Evolutionary conservation across 1,140 invertebrate species (phyloP).

Genomic region (Mylabris phalerata): DNA sequence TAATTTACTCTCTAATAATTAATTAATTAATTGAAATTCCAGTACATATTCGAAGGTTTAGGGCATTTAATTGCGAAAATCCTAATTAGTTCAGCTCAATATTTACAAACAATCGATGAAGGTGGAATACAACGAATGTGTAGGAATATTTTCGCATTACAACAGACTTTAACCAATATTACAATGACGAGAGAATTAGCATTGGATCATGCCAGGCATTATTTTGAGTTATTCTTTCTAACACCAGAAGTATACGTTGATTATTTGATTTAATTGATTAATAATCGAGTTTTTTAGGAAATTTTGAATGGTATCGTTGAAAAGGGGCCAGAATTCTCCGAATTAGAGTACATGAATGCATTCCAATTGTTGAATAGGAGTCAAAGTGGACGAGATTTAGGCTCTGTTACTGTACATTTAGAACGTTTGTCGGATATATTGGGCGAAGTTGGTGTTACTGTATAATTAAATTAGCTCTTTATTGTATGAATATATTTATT

Average conservation of each 20-base stretch:
- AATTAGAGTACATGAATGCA: constrained; percentile 79
- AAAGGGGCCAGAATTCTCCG: constrained; percentile 74
- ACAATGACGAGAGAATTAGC: constrained; percentile 76
- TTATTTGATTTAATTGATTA: constrained; percentile 4
- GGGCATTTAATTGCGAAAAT: constrained; percentile 82
- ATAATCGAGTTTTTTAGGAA: constrained; percentile 52
- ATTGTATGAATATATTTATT: no score
- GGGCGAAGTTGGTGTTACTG: constrained; percentile 58
- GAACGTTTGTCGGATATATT: constrained; percentile 60
- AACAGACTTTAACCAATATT: constrained; percentile 79
- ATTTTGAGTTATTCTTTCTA: constrained; percentile 81
- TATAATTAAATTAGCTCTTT: constrained; percentile 35
- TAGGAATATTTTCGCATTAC: constrained; percentile 77
- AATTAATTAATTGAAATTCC: constrained; percentile 34
- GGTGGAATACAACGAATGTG: constrained; percentile 77
- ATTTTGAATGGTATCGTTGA: constrained; percentile 75
- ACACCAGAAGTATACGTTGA: constrained; percentile 62
- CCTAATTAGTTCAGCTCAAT: constrained; percentile 74
- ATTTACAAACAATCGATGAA: constrained; percentile 73
- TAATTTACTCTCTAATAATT: background rate
- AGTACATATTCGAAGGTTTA: constrained; percentile 93
- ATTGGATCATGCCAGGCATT: constrained; percentile 80
- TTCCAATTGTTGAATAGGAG: constrained; percentile 65
- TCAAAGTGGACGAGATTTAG: constrained; percentile 41
- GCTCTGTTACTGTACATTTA: constrained; percentile 46